Evolutionary conservation across 2,797 vertebrate species (phyloP), one percentile per base, ranked within the genome.

Genomic region (Centropyge bicolor): DNA sequence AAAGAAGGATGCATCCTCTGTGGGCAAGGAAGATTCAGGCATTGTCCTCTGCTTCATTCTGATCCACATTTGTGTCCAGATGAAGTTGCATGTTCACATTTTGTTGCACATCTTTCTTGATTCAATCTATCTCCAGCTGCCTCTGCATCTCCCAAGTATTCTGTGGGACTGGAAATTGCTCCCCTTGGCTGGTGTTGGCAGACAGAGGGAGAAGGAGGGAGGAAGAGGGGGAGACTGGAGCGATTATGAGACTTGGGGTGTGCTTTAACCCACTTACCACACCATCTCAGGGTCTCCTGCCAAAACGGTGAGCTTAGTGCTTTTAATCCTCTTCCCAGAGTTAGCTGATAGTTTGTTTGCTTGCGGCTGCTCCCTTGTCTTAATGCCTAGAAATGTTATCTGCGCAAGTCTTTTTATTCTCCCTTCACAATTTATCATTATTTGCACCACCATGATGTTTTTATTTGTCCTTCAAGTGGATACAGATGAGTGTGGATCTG

Each of bases 191-290:
- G 64, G 64, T 70, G 59, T 83, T 91, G 88, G 86, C 89, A 91
- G 84, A 89, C 76, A 5, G 70, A 73, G 70, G 46, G 41, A 73
- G 77, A 54, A 52, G 56, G 24, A 72, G 69, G 67, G 66, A 49
- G 80, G 62, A 62, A 65, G 73, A 45, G 80, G 46, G 78, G 85
- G 46, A 59, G 84, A 82, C 63, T 52, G 38, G 67, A 76, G 90
- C 31, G 91, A 94, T 94, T 94, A 93, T 87, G 77, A 91, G 91
- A 92, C 88, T 88, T 74, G 78, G 92, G 92, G 93, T 94, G 90
- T 86, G 90, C 89, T 94, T 95, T 95, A 95, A 95, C 95, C 94
- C 94, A 95, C 94, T 95, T 95, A 95, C 61, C 87, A 85, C 92
- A 91, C 91, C 89, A 91, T 90, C 86, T 85, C 85, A 81, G 86